Percentiles rank a stretch among this genome's conserved stretches.
phyloP scores from a whole-genome alignment of 2,888 invertebrate genomes.

The Tolmerus cingulatus region DNA sequence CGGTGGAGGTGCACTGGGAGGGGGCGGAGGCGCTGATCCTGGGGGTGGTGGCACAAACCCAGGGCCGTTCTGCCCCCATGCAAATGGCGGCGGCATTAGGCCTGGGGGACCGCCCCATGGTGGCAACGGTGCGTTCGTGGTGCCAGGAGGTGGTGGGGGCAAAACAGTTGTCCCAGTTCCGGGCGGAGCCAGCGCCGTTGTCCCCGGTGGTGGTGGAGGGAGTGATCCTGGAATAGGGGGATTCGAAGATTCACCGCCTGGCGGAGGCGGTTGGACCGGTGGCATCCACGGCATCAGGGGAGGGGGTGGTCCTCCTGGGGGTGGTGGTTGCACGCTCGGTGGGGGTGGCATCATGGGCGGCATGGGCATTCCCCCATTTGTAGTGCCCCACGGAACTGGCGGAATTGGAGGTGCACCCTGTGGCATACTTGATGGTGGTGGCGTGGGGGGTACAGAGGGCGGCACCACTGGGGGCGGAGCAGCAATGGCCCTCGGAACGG shows the following conservation, averaged over 20 bases:
- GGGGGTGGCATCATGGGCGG: conserved; percentile 53
- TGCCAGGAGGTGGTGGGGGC: conserved; percentile 64
- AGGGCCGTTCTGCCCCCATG: conserved; percentile 55
- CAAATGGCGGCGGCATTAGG: conserved; percentile 53
- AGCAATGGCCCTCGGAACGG: conserved; percentile 59
- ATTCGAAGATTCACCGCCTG: conserved; percentile 59
- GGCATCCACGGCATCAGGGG: conserved; percentile 69
- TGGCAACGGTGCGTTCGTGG: conserved; percentile 54
- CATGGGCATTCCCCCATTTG: conserved; percentile 52
- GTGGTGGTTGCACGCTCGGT: conserved; percentile 53
- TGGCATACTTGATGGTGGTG: conserved; percentile 64
- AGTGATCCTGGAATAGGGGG: conserved; percentile 61
- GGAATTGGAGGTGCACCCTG: conserved; percentile 58
- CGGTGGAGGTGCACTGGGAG: conserved; percentile 65
- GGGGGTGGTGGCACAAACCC: conserved; percentile 58
- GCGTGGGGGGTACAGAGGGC: conserved; percentile 65
- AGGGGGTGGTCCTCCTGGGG: conserved; percentile 67
- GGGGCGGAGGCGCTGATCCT: conserved; percentile 66
- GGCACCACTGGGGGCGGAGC: conserved; percentile 61
- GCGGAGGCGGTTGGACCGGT: conserved; percentile 66
- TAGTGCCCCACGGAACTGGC: conserved; percentile 58
- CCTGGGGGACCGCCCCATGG: conserved; percentile 48
- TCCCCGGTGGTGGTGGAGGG: conserved; percentile 62
- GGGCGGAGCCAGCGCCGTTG: conserved; percentile 63
- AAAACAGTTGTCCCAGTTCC: conserved; percentile 53